A percentile compares a stretch with the other conserved stretches of the same genome.
phyloP scores from a whole-genome alignment of 2,113 vertebrate species.

The Chroicocephalus ridibundus region DNA sequence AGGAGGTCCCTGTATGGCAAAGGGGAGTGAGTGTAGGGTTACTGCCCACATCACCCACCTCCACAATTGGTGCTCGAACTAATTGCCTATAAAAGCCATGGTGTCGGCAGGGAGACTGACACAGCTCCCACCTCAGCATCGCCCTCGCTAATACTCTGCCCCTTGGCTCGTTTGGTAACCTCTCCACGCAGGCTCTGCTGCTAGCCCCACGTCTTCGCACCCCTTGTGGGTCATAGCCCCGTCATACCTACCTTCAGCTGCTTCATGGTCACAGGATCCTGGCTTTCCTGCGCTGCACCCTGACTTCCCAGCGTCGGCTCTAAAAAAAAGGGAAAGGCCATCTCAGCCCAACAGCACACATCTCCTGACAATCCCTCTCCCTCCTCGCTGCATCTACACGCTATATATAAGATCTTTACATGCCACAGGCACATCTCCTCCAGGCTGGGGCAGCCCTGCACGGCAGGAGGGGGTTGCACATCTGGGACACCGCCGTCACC shows the following conservation, averaged over 20 bases:
- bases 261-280: constrained; percentile 66
- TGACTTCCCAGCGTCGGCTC: constrained; percentile 71
- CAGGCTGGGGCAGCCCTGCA: background rate
- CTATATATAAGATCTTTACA: background rate
- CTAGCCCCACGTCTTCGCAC: accelerated
- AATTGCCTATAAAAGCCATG: background rate
- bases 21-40: accelerated
- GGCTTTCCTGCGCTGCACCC: constrained; percentile 64
- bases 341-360: background rate
- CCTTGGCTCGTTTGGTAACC: background rate
- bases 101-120: background rate
- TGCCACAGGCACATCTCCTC: background rate
- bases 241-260: constrained; percentile 66
- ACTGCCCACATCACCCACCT: background rate
- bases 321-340: constrained; percentile 66
- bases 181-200: accelerated
- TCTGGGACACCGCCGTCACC: background rate
- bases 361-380: background rate
- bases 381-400: background rate
- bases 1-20: background rate
- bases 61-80: background rate
- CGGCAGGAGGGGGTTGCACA: background rate
- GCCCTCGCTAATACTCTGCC: background rate
- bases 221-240: background rate
- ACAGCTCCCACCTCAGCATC: background rate